Evolutionary conservation across 2,113 vertebrate species (phyloP), one percentile per base, ranked within the genome.

Genomic region (Entosphenus tridentatus): DNA sequence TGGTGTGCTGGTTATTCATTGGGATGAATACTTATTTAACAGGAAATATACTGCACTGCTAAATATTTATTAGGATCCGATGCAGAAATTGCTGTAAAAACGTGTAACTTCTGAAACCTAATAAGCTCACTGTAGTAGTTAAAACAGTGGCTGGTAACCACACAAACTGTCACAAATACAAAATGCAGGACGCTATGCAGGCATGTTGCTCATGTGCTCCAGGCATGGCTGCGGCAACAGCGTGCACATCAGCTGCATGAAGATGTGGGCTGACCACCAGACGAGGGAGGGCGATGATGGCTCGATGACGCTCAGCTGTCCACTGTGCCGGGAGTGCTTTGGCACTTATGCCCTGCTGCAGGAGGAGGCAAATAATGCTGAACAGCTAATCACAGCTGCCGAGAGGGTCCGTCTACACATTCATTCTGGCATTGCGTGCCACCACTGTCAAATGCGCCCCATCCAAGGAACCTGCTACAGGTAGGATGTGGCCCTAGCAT

Each of bases 151-250:
- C 39, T 39, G 39, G 39, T 39, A 39, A 39, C 39, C 5, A 39
- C 39, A 39, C 39, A 39, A 39, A 39, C 39, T 7, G 39, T 6
- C 39, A 39, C 39, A 39, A 39, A 39, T 39, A 39, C 39, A 39
- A 12, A 11, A 14, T 62, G 13, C 57, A 70, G 11, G 10, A 55
- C 13, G 21, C 11, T 8, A 55, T 70, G 14, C 11, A 67, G 18
- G 67, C 57, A 55, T 12, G 13, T n/a, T 70, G 10, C 14, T 65
- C 56, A 57, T 17, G 74, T 73, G 71, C 9, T 56, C 14, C 68
- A 86, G 82, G 72, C 82, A 80, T 55, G 75, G 80, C 54, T 82
- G 77, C 72, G 81, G 78, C 68, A 86, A 85, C 71, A 81, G 73
- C 1, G 3, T 83, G 68, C 81, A 86, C 72, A 78, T 85, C 72